Percentiles rank a stretch among this genome's conserved stretches.
phyloP scores from a whole-genome alignment of 1,140 invertebrate species.

The Drosophila willistoni region DNA sequence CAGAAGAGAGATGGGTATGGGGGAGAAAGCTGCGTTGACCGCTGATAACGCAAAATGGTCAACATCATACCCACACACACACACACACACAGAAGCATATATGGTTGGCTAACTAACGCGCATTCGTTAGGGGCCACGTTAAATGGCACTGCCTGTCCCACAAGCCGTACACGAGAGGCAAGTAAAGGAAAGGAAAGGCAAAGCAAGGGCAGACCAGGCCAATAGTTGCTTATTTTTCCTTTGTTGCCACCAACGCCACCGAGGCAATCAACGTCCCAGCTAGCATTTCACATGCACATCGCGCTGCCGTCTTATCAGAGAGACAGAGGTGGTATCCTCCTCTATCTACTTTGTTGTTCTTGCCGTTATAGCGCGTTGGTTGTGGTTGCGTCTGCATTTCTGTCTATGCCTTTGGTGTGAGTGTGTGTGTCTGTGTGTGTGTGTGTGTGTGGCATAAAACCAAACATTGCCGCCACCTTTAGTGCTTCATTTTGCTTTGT shows the following conservation, averaged over 20 bases:
- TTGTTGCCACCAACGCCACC: constrained; percentile 34
- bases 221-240: constrained; percentile 56
- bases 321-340: constrained; percentile 22
- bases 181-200: neutral
- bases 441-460: constrained; percentile 37
- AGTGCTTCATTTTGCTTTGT: constrained; percentile 40
- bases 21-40: constrained; percentile 63
- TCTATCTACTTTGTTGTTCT: constrained; percentile 38
- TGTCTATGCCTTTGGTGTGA: constrained; percentile 7
- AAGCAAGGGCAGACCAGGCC: neutral
- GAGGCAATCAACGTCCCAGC: constrained; percentile 54
- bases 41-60: constrained; percentile 74
- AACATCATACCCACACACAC: constrained; percentile 25
- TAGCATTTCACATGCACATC: constrained; percentile 17
- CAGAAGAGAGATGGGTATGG: constrained; percentile 35
- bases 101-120: constrained; percentile 58
- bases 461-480: constrained; percentile 38
- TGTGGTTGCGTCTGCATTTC: constrained; percentile 9
- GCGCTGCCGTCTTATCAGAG: constrained; percentile 55
- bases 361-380: neutral
- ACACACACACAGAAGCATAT: constrained; percentile 2
- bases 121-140: constrained; percentile 75
- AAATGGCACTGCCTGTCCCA: constrained; percentile 53
- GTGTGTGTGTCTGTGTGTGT: constrained; percentile 1
- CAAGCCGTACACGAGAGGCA: constrained; percentile 10